Conservation (phyloP, 2,113 vertebrate genomes). For the Lamprologus lemairii region DNA sequence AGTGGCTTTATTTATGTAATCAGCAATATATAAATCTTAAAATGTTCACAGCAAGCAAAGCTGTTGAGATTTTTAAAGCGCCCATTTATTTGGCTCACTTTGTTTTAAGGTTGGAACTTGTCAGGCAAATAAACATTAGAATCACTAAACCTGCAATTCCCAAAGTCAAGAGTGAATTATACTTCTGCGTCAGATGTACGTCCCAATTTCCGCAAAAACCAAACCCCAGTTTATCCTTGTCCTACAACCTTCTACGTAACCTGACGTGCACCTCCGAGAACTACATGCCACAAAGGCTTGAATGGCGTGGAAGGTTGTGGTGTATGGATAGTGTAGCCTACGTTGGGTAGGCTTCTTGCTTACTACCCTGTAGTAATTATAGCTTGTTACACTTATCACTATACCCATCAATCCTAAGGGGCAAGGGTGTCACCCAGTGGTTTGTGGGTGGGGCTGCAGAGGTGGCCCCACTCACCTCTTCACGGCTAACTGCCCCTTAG, state of each 20-base stretch:
- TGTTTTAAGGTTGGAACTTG: background rate
- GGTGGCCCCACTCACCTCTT: background rate
- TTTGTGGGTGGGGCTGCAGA: background rate
- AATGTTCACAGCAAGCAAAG: background rate
- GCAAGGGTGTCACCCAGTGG: background rate
- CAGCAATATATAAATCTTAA: background rate
- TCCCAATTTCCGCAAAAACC: background rate
- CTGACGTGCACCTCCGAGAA: accelerated
- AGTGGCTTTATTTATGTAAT: background rate
- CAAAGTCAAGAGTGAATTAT: background rate
- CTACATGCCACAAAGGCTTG: background rate
- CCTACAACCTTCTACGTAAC: background rate
- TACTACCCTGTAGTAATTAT: background rate
- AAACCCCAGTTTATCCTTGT: background rate
- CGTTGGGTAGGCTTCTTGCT: background rate
- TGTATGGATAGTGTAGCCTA: background rate
- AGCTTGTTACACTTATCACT: accelerated
- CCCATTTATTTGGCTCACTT: background rate
- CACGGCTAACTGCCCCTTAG: background rate
- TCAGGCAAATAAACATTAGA: background rate
- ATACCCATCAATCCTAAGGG: background rate
- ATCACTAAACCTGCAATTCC: background rate
- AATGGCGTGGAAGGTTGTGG: background rate
- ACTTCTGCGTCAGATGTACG: background rate
- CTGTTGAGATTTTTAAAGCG: background rate